A percentile compares a stretch with the other conserved stretches of the same genome.
phyloP scores from a whole-genome alignment of 2,113 vertebrate genomes.

The Pterocles orientalis region DNA sequence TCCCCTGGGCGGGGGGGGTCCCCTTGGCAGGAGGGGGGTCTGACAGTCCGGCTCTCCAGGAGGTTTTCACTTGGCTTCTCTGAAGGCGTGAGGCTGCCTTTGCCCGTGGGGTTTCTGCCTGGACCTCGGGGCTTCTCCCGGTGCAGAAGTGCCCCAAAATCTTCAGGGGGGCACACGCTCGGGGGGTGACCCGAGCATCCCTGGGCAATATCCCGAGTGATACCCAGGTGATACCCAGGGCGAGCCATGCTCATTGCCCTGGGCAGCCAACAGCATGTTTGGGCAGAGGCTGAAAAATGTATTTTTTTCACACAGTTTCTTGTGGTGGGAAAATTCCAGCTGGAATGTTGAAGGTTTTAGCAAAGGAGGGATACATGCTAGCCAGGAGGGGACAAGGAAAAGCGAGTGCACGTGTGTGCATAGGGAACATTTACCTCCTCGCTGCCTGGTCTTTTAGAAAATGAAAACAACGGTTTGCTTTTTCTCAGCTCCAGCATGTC shows the following conservation, averaged over 20 bases:
- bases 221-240: too few relatives aligned
- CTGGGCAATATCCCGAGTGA: rapidly evolving
- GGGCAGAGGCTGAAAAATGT: not conserved
- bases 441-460: not conserved
- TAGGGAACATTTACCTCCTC: not conserved
- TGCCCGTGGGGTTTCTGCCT: not conserved
- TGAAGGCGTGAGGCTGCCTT: not conserved
- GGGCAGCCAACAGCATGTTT: not conserved
- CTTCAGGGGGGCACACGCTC: not conserved
- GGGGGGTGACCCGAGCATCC: not conserved
- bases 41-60: rapidly evolving
- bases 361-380: not conserved
- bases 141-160: too few relatives aligned
- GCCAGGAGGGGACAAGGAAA: not conserved
- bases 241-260: rapidly evolving
- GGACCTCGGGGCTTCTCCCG: rapidly evolving
- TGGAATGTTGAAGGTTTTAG: not conserved
- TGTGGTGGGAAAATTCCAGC: not conserved
- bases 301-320: not conserved
- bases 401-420: rapidly evolving
- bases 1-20: not conserved
- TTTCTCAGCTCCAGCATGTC: not conserved
- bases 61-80: not conserved
- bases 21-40: rapidly evolving
- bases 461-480: rapidly evolving